phyloP scores from a whole-genome alignment of 2,113 vertebrate genomes.

The Malurus melanocephalus region DNA sequence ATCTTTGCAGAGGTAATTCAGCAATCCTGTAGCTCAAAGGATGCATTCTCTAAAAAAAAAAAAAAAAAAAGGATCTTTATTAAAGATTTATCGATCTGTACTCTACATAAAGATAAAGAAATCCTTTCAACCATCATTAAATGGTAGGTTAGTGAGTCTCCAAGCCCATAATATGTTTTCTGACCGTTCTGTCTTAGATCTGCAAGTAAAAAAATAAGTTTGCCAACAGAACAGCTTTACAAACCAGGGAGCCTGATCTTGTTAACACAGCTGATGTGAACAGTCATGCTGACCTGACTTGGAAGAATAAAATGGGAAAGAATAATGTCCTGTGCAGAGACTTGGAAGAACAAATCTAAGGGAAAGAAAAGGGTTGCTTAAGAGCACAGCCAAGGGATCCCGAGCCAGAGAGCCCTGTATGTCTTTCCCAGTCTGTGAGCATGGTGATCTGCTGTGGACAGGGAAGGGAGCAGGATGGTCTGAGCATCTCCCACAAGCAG shows the following conservation, averaged over 20 bases:
- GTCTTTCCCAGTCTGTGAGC: not conserved
- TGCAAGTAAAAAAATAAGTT: not conserved
- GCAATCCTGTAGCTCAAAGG: constrained; percentile 2
- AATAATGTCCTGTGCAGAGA: not conserved
- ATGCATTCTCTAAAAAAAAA: not conserved
- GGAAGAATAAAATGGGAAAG: not conserved
- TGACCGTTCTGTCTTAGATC: not conserved
- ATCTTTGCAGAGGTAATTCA: constrained; percentile 17
- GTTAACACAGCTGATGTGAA: not conserved
- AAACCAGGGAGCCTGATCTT: not conserved
- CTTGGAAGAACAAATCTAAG: not conserved
- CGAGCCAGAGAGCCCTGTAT: not conserved
- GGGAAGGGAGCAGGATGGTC: not conserved
- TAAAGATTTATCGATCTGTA: constrained; percentile 30
- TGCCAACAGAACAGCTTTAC: not conserved
- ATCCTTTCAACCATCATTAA: constrained; percentile 3
- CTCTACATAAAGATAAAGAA: constrained; percentile 15
- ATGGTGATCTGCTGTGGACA: fast-evolving
- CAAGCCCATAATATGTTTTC: not conserved
- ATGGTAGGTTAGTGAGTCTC: not conserved
- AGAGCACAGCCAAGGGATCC: not conserved
- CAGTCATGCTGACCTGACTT: not conserved
- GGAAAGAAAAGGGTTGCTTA: not conserved
- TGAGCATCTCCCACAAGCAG: not conserved
- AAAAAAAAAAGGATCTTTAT: constrained; percentile 22